phyloP scores from a whole-genome alignment of 2,888 invertebrate genomes.

The Zonitis immaculata region DNA sequence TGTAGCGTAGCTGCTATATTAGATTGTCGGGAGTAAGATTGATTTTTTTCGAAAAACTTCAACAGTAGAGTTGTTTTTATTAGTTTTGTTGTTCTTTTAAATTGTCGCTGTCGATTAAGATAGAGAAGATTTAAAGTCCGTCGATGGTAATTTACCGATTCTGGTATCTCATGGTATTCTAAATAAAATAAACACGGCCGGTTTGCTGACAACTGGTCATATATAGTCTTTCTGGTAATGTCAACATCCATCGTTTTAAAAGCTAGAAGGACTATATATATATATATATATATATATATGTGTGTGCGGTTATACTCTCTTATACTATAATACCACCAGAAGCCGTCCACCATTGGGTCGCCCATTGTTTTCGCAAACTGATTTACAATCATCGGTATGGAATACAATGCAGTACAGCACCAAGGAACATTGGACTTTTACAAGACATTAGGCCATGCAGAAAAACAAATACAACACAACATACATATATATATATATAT shows the following conservation, averaged over 20 bases:
- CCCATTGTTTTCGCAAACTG: slow-evolving; percentile 41
- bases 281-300: too few relatives aligned
- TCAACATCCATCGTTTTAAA: slow-evolving; percentile 17
- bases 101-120: slow-evolving; percentile 16
- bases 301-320: slow-evolving; percentile 13
- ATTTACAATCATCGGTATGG: slow-evolving; percentile 41
- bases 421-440: slow-evolving; percentile 6
- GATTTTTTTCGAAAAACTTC: too few relatives aligned
- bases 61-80: neutral
- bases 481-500: too few relatives aligned
- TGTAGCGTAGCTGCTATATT: too few relatives aligned
- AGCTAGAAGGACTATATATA: slow-evolving; percentile 10
- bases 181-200: slow-evolving; percentile 25
- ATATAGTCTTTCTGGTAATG: slow-evolving; percentile 19
- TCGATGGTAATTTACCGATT: slow-evolving; percentile 24
- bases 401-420: slow-evolving; percentile 46
- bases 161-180: slow-evolving; percentile 21
- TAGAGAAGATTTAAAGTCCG: slow-evolving; percentile 16
- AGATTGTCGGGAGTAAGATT: slow-evolving; percentile 1
- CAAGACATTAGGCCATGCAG: slow-evolving; percentile 14
- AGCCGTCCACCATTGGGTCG: slow-evolving; percentile 15
- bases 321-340: too few relatives aligned
- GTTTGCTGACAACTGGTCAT: slow-evolving; percentile 22
- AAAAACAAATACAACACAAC: too few relatives aligned
- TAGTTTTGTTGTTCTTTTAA: neutral